Percentiles rank a stretch among this genome's conserved stretches.
phyloP scores from a whole-genome alignment of 2,888 invertebrate genomes.

The Byasa hedistus region DNA sequence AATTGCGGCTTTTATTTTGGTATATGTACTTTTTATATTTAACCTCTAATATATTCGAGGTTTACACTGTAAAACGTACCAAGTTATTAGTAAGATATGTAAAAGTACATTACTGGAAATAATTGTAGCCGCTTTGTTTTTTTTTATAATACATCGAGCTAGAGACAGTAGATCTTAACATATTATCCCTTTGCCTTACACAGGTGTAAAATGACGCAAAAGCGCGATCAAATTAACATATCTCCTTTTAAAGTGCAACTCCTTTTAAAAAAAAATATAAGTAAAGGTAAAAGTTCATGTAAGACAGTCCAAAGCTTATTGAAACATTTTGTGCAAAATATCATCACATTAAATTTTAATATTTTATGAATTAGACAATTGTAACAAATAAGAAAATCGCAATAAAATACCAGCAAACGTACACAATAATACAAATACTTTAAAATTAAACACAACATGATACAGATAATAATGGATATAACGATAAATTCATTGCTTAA shows the following conservation, averaged over 20 bases:
- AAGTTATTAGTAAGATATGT: conserved; percentile 6
- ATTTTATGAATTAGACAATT: background rate
- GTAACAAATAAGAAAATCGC: background rate
- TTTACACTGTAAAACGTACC: background rate
- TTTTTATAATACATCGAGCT: background rate
- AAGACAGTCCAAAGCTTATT: conserved; percentile 22
- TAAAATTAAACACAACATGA: conserved; percentile 18
- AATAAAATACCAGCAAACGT: conserved; percentile 11
- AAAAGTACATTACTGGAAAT: background rate
- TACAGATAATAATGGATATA: conserved; percentile 9
- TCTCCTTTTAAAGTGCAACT: conserved; percentile 21
- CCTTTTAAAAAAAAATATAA: conserved; percentile 20
- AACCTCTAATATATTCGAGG: background rate
- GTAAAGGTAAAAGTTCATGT: conserved; percentile 27
- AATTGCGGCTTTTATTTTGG: conserved; percentile 3
- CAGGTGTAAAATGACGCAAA: conserved; percentile 25
- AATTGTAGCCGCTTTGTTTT: background rate
- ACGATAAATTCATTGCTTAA: conserved; percentile 19
- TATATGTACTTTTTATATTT: background rate
- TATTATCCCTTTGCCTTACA: conserved; percentile 21
- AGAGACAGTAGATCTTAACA: conserved; percentile 18
- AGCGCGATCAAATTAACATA: conserved; percentile 25
- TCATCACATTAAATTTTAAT: conserved; percentile 17
- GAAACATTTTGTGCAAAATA: conserved; percentile 26
- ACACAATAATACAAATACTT: conserved; percentile 2